Percentiles rank a stretch among this genome's conserved stretches.
Evolutionary conservation across 2,113 vertebrate species (phyloP).

Genomic region (Suncus etruscus): DNA sequence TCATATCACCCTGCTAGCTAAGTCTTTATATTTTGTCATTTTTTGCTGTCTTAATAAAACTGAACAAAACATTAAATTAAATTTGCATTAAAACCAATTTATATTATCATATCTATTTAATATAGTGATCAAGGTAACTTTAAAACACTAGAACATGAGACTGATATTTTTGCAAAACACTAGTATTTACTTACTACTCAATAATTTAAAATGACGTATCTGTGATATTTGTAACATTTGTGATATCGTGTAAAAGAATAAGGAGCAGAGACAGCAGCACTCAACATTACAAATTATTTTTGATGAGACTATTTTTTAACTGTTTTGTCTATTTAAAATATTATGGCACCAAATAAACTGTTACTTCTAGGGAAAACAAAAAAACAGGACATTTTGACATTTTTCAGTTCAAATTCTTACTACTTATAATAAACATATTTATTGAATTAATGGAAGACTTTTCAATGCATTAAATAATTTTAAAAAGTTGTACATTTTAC

Average conservation of each 20-base stretch:
- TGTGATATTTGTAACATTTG: slow-evolving; percentile 38
- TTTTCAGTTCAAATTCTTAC: not conserved
- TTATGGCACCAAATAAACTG: not conserved
- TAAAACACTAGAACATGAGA: not conserved
- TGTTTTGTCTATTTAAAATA: not conserved
- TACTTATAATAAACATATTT: not conserved
- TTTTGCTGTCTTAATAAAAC: not conserved
- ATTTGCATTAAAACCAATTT: slow-evolving; percentile 10
- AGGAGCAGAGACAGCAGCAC: not conserved
- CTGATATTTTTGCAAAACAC: not conserved
- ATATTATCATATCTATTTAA: not conserved
- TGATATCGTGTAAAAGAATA: not conserved
- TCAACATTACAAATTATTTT: not conserved
- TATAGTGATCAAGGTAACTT: not conserved
- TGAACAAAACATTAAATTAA: slow-evolving; percentile 4
- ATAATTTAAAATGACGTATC: not conserved
- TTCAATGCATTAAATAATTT: not conserved
- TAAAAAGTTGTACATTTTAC: not conserved
- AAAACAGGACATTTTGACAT: not conserved
- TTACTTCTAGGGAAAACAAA: not conserved
- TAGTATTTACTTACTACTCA: slow-evolving; percentile 6
- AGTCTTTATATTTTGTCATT: not conserved
- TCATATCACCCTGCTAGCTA: not conserved
- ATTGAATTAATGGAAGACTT: not conserved
- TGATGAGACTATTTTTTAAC: not conserved